These are phyloP conservation scores for Glandiceps talaboti DNA, from an alignment of 53 echinoderm and acorn worm genomes.

Conservation along the genomic window DNA sequence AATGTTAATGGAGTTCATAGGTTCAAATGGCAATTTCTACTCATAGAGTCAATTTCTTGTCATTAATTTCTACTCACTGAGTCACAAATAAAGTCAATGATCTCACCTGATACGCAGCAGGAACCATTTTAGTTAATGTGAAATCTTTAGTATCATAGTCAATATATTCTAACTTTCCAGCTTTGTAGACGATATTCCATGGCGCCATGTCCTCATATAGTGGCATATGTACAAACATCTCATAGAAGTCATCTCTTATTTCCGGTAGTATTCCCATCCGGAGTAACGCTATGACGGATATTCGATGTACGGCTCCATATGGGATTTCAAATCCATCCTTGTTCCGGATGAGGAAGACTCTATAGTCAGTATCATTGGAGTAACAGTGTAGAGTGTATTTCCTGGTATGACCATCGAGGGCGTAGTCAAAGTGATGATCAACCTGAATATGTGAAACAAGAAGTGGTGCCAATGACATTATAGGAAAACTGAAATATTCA, in stretches of 20 bases:
- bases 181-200: conserved; percentile 29
- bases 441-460: conserved; percentile 6
- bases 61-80: too few relatives aligned
- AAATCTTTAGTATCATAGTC: conserved; percentile 34
- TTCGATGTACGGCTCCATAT: conserved; percentile 16
- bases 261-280: conserved; percentile 23
- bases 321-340: conserved; percentile 33
- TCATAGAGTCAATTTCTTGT: too few relatives aligned
- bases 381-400: conserved; percentile 24
- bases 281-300: conserved; percentile 23
- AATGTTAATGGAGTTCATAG: too few relatives aligned
- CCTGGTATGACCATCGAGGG: conserved; percentile 17
- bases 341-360: conserved; percentile 16
- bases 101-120: conserved; percentile 32
- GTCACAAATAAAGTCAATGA: too few relatives aligned
- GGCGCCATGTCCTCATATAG: conserved; percentile 38
- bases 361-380: conserved; percentile 18
- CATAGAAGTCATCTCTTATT: conserved; percentile 22
- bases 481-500: too few relatives aligned
- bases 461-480: neutral
- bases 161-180: conserved; percentile 25
- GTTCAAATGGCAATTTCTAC: too few relatives aligned
- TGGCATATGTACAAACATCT: conserved; percentile 20
- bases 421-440: conserved; percentile 30
- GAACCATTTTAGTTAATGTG: conserved; percentile 20